phyloP scores from a whole-genome alignment of 2,888 invertebrate species.

The Trissonchulus latispiculum region DNA sequence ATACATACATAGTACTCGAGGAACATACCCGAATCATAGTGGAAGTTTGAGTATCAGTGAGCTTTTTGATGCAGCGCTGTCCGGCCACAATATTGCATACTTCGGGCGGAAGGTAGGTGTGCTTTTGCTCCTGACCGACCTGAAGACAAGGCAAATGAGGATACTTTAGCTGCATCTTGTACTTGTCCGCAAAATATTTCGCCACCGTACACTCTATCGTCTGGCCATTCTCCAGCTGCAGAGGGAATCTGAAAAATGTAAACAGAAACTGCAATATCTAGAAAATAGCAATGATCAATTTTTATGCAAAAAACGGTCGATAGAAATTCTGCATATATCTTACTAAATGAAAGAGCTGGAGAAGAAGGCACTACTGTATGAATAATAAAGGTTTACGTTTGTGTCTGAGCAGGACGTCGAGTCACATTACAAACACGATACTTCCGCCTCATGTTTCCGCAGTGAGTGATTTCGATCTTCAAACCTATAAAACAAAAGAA shows the following conservation, averaged over 20 bases:
- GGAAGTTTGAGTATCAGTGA: constrained; percentile 99
- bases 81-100: constrained; percentile 99
- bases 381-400: constrained; percentile 64
- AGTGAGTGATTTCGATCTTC: constrained; percentile 99
- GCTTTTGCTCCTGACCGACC: constrained; percentile 99
- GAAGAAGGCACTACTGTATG: too few relatives aligned
- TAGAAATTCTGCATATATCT: too few relatives aligned
- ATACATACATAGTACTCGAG: neutral
- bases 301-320: constrained; percentile 2
- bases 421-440: constrained; percentile 99
- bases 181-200: constrained; percentile 98
- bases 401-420: constrained; percentile 95
- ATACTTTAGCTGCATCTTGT: constrained; percentile 55
- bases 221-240: constrained; percentile 96
- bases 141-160: constrained; percentile 98
- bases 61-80: constrained; percentile 96
- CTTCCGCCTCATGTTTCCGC: constrained; percentile 95
- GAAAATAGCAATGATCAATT: neutral
- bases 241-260: constrained; percentile 64
- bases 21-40: constrained; percentile 82
- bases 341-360: too few relatives aligned
- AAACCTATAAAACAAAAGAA: too few relatives aligned
- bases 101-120: constrained; percentile 96
- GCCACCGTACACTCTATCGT: constrained; percentile 99
- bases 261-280: neutral